phyloP scores from a whole-genome alignment of 2,113 vertebrate species.

The Anhinga anhinga region DNA sequence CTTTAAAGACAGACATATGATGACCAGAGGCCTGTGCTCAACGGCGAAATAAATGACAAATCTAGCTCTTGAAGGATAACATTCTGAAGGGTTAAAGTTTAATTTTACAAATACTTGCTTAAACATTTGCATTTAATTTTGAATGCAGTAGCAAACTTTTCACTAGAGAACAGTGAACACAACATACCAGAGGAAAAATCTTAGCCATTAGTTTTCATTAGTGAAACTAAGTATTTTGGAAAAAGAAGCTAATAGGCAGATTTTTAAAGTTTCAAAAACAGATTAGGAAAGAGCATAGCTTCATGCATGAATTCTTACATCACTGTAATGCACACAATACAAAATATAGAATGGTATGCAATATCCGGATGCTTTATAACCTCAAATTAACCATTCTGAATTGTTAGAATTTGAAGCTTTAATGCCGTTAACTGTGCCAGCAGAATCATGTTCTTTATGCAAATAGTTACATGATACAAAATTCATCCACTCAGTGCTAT shows the following conservation, averaged over 20 bases:
- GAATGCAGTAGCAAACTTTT: neutral
- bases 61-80: neutral
- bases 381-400: neutral
- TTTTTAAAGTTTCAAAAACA: neutral
- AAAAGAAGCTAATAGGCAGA: neutral
- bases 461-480: neutral
- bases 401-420: neutral
- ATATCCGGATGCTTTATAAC: neutral
- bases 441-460: neutral
- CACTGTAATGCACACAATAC: neutral
- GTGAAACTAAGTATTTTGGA: neutral
- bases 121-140: neutral
- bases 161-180: neutral
- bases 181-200: neutral
- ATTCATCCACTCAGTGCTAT: neutral
- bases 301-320: neutral
- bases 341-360: neutral
- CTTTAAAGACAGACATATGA: neutral
- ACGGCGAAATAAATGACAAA: neutral
- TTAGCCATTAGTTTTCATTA: neutral
- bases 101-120: neutral
- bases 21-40: neutral
- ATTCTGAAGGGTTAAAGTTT: neutral
- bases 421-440: neutral
- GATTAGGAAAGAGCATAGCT: neutral